Conservation (phyloP, 1,140 invertebrate genomes). For the Acromyrmex echinatior region DNA sequence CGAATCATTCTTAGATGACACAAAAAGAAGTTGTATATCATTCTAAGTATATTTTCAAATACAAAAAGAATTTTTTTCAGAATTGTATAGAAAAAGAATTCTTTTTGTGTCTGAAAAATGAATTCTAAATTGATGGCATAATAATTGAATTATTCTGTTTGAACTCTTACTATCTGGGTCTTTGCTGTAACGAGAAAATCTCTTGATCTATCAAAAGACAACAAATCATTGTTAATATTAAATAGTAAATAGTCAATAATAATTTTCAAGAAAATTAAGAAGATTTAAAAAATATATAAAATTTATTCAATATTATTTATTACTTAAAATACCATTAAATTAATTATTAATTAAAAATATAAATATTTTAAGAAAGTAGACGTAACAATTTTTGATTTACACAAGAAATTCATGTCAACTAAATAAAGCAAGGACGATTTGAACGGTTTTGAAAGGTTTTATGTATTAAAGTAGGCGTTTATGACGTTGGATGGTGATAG, state of each 20-base stretch:
- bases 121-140: too few relatives aligned
- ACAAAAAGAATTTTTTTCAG: too few relatives aligned
- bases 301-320: neutral
- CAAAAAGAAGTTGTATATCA: too few relatives aligned
- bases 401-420: neutral
- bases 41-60: too few relatives aligned
- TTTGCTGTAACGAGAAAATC: neutral
- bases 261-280: neutral
- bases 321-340: neutral
- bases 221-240: slow-evolving; percentile 4
- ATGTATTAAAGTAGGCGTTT: neutral
- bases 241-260: neutral
- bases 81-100: too few relatives aligned
- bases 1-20: neutral
- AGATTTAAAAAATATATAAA: neutral
- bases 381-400: neutral
- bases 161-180: too few relatives aligned
- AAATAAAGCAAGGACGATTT: slow-evolving; percentile 1
- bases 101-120: too few relatives aligned
- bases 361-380: neutral
- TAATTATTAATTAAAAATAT: neutral
- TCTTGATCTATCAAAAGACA: neutral
- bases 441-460: neutral
- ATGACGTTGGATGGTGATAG: neutral
- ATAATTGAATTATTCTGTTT: too few relatives aligned